Percentiles rank a stretch among this genome's conserved stretches.
phyloP scores from a whole-genome alignment of 2,113 vertebrate species.

The Corythornis madagascariensis region DNA sequence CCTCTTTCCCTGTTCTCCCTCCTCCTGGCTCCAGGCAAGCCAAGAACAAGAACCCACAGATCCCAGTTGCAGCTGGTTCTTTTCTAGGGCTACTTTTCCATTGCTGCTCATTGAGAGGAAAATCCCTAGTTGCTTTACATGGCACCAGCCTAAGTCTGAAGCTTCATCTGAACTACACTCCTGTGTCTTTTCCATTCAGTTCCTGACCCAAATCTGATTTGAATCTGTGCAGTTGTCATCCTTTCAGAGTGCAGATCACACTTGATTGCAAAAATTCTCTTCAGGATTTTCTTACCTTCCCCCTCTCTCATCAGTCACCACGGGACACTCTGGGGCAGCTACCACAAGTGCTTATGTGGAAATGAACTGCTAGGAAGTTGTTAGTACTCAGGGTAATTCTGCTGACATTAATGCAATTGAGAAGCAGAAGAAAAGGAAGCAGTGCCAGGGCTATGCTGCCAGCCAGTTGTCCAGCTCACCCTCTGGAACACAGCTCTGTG shows the following conservation, averaged over 20 bases:
- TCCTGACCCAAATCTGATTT: background rate
- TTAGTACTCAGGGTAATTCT: constrained; percentile 32
- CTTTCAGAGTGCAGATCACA: background rate
- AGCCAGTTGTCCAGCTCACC: background rate
- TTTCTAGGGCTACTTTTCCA: background rate
- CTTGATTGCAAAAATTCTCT: background rate
- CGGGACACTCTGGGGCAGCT: background rate
- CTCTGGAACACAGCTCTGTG: background rate
- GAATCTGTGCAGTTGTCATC: background rate
- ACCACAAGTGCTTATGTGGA: constrained; percentile 11
- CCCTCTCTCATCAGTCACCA: background rate
- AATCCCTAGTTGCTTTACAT: background rate
- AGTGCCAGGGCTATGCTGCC: background rate
- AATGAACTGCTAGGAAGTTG: constrained; percentile 48
- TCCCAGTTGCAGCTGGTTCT: background rate
- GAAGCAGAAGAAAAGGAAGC: constrained; percentile 46
- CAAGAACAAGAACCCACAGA: background rate
- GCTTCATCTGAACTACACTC: background rate
- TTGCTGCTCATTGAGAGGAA: background rate
- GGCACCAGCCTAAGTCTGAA: background rate
- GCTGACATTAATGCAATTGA: constrained; percentile 48
- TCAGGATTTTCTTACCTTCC: background rate
- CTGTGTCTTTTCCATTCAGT: background rate
- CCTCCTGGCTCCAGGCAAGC: background rate
- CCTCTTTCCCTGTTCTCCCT: background rate